Evolutionary conservation across 2,797 vertebrate genomes (phyloP).

Genomic region (Molossus alvarezi): DNA sequence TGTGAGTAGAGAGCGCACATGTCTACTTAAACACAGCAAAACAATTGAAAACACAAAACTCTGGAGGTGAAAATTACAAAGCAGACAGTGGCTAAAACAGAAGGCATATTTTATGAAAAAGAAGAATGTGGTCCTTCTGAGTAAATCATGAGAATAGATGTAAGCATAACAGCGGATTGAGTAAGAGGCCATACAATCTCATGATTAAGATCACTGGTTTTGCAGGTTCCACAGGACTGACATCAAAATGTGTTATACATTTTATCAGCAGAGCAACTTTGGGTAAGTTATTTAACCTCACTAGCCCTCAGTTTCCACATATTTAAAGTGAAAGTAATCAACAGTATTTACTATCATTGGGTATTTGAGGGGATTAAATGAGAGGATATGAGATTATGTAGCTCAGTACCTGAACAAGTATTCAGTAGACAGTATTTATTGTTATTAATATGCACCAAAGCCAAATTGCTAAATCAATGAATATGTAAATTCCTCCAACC

Average conservation of each 20-base stretch:
- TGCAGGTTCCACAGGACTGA: background rate
- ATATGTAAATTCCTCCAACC: conserved; percentile 3
- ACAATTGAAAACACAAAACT: background rate
- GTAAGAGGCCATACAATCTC: background rate
- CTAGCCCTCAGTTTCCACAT: background rate
- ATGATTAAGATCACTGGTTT: background rate
- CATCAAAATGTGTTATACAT: background rate
- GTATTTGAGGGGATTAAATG: background rate
- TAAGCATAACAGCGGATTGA: background rate
- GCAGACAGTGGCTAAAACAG: background rate
- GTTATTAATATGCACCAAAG: background rate
- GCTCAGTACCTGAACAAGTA: background rate
- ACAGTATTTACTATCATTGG: background rate
- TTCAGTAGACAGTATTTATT: background rate
- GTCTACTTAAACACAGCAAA: background rate
- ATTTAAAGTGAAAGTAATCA: background rate
- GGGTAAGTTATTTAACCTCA: background rate
- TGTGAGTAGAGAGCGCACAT: background rate
- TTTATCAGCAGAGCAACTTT: background rate
- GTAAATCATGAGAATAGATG: background rate
- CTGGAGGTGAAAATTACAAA: background rate
- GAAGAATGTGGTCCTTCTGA: background rate
- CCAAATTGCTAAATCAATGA: conserved; percentile 9
- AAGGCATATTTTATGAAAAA: background rate
- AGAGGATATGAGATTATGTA: background rate